Evolutionary conservation across 1,140 invertebrate species (phyloP), one percentile per base, ranked within the genome.

Genomic region (Harpegnathos saltator): DNA sequence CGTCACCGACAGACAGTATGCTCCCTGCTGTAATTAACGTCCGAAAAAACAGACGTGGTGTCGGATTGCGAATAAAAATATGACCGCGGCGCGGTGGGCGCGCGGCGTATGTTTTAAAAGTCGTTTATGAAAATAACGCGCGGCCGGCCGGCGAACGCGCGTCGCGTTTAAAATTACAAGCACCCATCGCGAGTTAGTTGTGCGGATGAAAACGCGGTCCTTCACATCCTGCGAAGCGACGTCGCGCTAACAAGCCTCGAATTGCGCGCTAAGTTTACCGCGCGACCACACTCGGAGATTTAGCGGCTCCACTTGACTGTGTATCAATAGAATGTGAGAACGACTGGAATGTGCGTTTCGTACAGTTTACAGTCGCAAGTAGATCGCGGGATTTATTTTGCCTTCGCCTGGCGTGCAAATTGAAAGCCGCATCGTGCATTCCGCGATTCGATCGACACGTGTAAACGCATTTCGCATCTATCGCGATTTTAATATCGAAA

Each of bases 61-160:
- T 82, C 78, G 78, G 78, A 82, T 73, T 82, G 33, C 69, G 69
- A 63, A 82, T 82, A 56, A 82, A 82, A 82, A 82, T 82, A 82
- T 80, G 75, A 80, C 65, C 69, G 71, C 75, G n/a, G n/a, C 26
- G 63, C n/a, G 63, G 75, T 68, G 22, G 44, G 61, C 24, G 29
- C 52, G 75, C 65, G 65, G 38, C 52, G 48, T 71, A 74, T 33
- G 78, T 62, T 72, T 61, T 74, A 74, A 72, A 62, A 82, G 69
- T 82, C 26, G 69, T 26, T 82, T 74, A 74, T 82, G 59, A 80
- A 71, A 80, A 69, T 80, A 71, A 80, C 65, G 54, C 22, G 17
- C 44, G 58, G 29, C 29, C 9, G 15, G 44, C 14, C 33, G 73
- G 72, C 69, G 56, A 73, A 62, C 69, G 78, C 44, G 68, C 29